Evolutionary conservation across 1,140 invertebrate species (phyloP), one percentile per base, ranked within the genome.

Genomic region (Drosophila equinoxialis): DNA sequence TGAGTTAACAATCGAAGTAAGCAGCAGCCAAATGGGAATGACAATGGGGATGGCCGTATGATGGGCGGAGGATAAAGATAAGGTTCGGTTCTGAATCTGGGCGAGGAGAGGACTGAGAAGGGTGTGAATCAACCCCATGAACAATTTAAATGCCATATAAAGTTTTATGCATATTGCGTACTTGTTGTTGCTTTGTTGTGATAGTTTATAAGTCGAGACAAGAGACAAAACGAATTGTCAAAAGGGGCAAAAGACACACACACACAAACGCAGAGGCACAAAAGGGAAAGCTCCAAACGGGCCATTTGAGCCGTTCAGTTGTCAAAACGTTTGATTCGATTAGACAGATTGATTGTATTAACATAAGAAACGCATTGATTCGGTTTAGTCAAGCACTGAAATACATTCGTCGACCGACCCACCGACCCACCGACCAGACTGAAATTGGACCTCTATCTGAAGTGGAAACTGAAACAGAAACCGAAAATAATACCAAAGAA

Each of bases 301-400:
- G 54, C 73, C 84, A 89, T 83, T 83, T 79, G 68, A 83, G 79
- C 62, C 70, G 77, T 71, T 86, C 79, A 77, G 70, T 77, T 90
- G 81, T 81, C 79, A 86, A 87, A 82, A 83, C 67, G 77, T 80
- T 86, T 86, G 84, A 86, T 86, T 86, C 84, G 84, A 86, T 86
- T 86, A 86, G 77, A 86, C 82, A 75, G 75, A 85, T 85, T 86
- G 84, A 89, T 86, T 89, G 83, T 74, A 86, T 86, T 86, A 86
- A 72, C 83, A 86, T 86, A 87, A 75, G 74, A 83, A 80, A 77
- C 76, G 73, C 83, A 89, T 86, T 86, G 82, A 87, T 87, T 86
- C 81, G 77, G 76, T 68, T 80, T 83, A 76, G 65, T 74, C 73
- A 65, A 82, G 81, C 81, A 79, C 65, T 67, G 62, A 65, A 62